phyloP scores from a whole-genome alignment of 2,797 vertebrate species.

The Muscicapa comitata region DNA sequence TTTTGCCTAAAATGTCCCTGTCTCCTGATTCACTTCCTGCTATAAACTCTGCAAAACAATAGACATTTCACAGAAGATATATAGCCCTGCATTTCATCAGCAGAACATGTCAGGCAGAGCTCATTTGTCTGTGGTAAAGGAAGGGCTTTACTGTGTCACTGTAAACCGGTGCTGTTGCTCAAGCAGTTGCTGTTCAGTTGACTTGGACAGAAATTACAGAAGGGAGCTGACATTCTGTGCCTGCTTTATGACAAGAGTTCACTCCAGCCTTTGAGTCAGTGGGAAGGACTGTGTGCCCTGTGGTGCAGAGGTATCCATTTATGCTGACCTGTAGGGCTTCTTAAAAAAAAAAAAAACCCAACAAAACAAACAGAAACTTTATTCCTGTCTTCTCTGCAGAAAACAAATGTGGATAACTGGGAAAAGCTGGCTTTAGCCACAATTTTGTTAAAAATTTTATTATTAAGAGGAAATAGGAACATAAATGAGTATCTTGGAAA shows the following conservation, averaged over 20 bases:
- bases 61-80: constrained; percentile 20
- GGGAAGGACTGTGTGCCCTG: not conserved
- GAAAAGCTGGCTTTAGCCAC: not conserved
- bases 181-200: not conserved
- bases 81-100: not conserved
- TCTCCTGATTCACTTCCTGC: constrained; percentile 54
- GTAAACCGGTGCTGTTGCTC: not conserved
- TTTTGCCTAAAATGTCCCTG: constrained; percentile 21
- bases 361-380: not conserved
- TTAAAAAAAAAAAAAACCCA: not conserved
- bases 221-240: not conserved
- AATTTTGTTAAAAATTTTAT: not conserved
- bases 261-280: not conserved
- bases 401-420: not conserved
- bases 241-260: not conserved
- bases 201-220: not conserved
- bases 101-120: not conserved
- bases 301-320: not conserved
- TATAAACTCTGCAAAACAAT: constrained; percentile 33
- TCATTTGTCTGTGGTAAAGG: not conserved
- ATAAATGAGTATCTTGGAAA: not conserved
- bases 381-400: not conserved
- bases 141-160: not conserved
- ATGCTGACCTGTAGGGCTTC: not conserved
- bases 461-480: not conserved